phyloP scores from a whole-genome alignment of 2,888 invertebrate genomes.

The Athripsodes cinereus region DNA sequence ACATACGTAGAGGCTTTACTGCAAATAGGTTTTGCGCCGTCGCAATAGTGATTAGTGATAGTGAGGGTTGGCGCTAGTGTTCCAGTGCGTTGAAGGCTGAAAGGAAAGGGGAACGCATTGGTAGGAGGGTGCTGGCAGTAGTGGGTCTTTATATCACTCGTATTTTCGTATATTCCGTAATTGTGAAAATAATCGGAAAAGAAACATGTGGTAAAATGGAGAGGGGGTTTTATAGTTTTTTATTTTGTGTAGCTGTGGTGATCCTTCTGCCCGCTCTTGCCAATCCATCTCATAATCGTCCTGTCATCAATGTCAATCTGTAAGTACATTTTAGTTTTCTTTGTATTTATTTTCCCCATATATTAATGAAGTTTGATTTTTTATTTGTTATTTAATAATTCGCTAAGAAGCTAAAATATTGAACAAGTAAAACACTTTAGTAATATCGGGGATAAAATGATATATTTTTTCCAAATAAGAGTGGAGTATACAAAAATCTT shows the following conservation, averaged over 20 bases:
- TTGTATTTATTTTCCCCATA: no score
- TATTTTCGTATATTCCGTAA: no score
- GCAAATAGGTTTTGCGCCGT: background rate
- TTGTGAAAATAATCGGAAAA: background rate
- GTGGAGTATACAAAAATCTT: no score
- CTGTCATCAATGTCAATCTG: conserved; percentile 23
- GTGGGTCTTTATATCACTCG: no score
- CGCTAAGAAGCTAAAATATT: no score
- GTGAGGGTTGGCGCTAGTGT: background rate
- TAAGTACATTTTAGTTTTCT: no score
- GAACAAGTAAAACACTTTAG: no score
- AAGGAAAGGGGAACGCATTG: background rate
- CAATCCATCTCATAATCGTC: conserved; percentile 14
- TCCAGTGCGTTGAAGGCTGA: background rate
- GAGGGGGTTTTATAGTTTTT: conserved; percentile 15
- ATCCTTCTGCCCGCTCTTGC: conserved; percentile 8
- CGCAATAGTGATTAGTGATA: background rate
- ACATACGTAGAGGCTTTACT: no score
- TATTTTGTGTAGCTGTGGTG: conserved; percentile 11
- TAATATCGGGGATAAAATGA: no score
- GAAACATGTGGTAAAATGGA: conserved; percentile 12
- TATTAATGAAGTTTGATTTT: no score
- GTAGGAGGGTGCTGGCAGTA: background rate
- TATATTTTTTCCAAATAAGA: no score
- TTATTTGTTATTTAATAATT: no score